These are phyloP conservation scores for Ctenopoma kingsleyae DNA, from an alignment of 2,797 vertebrate genomes.

Conservation along the genomic window DNA sequence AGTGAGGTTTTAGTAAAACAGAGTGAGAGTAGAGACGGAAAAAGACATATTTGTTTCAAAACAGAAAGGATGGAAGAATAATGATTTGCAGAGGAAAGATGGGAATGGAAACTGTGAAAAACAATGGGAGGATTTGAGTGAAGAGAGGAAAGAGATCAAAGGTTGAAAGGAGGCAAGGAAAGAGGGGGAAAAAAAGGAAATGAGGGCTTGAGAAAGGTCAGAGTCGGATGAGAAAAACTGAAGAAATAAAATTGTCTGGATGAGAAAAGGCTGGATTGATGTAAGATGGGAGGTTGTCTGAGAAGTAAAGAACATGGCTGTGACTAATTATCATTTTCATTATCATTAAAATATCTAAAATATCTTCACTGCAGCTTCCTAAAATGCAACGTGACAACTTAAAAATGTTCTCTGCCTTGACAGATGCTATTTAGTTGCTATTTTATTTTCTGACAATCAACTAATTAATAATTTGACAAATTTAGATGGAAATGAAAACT, in stretches of 20 bases:
- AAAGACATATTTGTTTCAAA: constrained; percentile 10
- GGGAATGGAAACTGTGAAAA: constrained; percentile 8
- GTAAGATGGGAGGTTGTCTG: not conserved
- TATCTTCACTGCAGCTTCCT: too few species aligned
- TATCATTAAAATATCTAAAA: not conserved
- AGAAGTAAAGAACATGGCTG: not conserved
- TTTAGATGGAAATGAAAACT: not conserved
- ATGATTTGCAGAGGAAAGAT: constrained; percentile 15
- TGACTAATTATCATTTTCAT: not conserved
- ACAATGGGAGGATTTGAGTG: constrained; percentile 21
- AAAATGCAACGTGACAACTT: too few species aligned
- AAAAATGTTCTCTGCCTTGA: too few species aligned
- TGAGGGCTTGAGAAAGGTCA: constrained; percentile 51
- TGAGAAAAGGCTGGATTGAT: constrained; percentile 29
- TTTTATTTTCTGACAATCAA: not conserved
- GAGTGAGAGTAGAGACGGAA: not conserved
- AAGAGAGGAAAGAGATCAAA: constrained; percentile 32
- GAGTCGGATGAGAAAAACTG: not conserved
- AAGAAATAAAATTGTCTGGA: not conserved
- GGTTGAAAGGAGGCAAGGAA: constrained; percentile 8
- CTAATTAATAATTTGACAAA: not conserved
- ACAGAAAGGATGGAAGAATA: constrained; percentile 24
- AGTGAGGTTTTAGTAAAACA: constrained; percentile 2
- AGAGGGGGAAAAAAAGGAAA: constrained; percentile 39
- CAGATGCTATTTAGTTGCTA: not conserved